Base-by-base conservation (phyloP, 2,888 invertebrate genomes). In the Argynnis bischoffii region DNA sequence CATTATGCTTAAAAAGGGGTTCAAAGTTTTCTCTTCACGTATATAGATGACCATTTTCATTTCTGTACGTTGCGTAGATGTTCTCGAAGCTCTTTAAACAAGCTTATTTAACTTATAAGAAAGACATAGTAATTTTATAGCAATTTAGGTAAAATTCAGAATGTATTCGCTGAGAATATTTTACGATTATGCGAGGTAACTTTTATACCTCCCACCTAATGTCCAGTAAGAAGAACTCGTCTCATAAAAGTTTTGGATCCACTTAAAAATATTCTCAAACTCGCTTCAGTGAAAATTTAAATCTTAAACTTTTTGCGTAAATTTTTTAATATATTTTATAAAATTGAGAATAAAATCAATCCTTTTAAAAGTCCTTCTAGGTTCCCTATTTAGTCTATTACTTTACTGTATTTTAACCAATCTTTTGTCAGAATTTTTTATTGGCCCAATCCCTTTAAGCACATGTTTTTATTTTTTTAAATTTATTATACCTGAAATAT, bases 281-380 rank as follows among this genome's bases (percentile, higher is more conserved):
- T 41, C 48, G 59, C 59, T 59, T 47, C 48, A 59, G 59, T 59
- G 48, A 59, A 59, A 59, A 59, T 48, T 59, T 59, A 31, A 59
- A 59, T 48, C 47, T 47, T 59, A 14, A 48, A 59, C 59, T 48
- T 59, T 21, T 48, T 59, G 14, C 48, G 47, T 59, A 48, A 31
- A 48, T 47, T 59, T 59, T 31, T 48, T 59, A 59, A 59, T 48
- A 48, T 48, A 59, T 48, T 16, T 48, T 59, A n/a, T 59, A 26
- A 59, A 48, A 31, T 31, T 48, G 13, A 48, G 48, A 31, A 26
- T 48, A 59, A 59, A 59, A 48, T 2, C 16, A n/a, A n/a, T n/a
- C n/a, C n/a, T n/a, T n/a, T n/a, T n/a, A n/a, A n/a, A n/a, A n/a
- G n/a, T n/a, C n/a, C n/a, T n/a, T n/a, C n/a, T n/a, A n/a, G n/a